Conservation (phyloP, 2,888 invertebrate species). For the Nymphalis polychloros region DNA sequence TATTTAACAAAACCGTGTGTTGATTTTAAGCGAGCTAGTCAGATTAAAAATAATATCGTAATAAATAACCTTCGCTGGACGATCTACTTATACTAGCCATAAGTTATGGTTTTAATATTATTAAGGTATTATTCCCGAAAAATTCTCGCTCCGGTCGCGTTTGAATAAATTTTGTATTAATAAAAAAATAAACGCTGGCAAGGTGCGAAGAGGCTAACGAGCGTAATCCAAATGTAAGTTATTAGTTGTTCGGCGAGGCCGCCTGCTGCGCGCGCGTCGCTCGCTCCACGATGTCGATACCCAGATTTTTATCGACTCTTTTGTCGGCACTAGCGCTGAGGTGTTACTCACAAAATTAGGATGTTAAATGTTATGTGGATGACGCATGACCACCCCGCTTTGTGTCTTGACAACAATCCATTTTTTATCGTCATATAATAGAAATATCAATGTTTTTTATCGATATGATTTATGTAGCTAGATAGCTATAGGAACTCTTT, state of each 20-base stretch:
- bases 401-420: conserved; percentile 48
- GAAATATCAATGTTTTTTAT: conserved; percentile 69
- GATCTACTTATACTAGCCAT: conserved; percentile 63
- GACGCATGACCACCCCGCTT: conserved; percentile 71
- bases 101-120: conserved; percentile 75
- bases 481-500: conserved; percentile 19
- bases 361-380: conserved; percentile 78
- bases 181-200: conserved; percentile 70
- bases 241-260: conserved; percentile 67
- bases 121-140: conserved; percentile 73
- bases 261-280: conserved; percentile 66
- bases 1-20: conserved; percentile 30
- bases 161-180: conserved; percentile 78
- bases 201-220: conserved; percentile 81
- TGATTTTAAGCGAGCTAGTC: conserved; percentile 34
- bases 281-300: conserved; percentile 57
- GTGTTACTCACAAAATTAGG: conserved; percentile 79
- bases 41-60: conserved; percentile 56
- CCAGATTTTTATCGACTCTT: conserved; percentile 74
- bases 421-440: conserved; percentile 56
- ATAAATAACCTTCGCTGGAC: conserved; percentile 61
- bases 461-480: conserved; percentile 30
- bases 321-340: conserved; percentile 77
- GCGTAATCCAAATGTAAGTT: conserved; percentile 80
- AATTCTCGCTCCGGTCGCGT: conserved; percentile 59